Evolutionary conservation across 2,888 invertebrate species (phyloP).

Genomic region (Tortrix viridana): DNA sequence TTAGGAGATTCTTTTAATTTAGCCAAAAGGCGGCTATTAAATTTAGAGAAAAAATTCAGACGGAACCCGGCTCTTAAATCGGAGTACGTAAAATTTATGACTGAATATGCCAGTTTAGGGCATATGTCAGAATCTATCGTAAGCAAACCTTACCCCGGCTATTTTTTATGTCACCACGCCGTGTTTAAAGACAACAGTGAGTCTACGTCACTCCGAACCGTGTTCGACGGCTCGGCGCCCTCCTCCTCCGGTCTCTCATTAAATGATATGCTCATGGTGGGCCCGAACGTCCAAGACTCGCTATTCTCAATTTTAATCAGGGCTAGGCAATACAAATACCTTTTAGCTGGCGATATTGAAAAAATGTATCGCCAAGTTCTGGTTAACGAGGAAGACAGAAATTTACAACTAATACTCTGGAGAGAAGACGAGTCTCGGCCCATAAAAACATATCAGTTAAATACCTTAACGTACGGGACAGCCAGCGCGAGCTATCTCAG

Average conservation of each 20-base stretch:
- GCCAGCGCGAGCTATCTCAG: slow-evolving; percentile 39
- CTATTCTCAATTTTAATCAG: neutral
- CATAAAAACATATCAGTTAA: slow-evolving; percentile 28
- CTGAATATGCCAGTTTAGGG: neutral
- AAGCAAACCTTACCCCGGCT: neutral
- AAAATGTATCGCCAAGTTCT: slow-evolving; percentile 19
- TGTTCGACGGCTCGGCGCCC: neutral
- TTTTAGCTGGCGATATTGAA: slow-evolving; percentile 6
- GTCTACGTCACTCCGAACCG: neutral
- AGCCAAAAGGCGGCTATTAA: slow-evolving; percentile 32
- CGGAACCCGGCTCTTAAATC: neutral
- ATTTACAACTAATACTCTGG: slow-evolving; percentile 11
- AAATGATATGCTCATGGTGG: neutral
- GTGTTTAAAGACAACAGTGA: slow-evolving; percentile 40
- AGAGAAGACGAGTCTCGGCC: slow-evolving; percentile 31
- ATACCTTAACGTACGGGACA: slow-evolving; percentile 43
- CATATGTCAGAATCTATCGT: slow-evolving; percentile 1
- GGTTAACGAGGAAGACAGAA: slow-evolving; percentile 5
- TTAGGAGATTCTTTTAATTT: neutral
- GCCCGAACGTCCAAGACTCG: neutral
- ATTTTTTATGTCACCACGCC: neutral
- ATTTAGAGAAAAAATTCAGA: slow-evolving; percentile 22
- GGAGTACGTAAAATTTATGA: neutral
- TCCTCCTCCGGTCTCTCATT: slow-evolving; percentile 1
- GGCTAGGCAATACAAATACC: neutral